A percentile compares a stretch with the other conserved stretches of the same genome.
These are phyloP conservation scores for Acanthopagrus latus DNA, from an alignment of 2,797 vertebrate species.

Conservation along the genomic window DNA sequence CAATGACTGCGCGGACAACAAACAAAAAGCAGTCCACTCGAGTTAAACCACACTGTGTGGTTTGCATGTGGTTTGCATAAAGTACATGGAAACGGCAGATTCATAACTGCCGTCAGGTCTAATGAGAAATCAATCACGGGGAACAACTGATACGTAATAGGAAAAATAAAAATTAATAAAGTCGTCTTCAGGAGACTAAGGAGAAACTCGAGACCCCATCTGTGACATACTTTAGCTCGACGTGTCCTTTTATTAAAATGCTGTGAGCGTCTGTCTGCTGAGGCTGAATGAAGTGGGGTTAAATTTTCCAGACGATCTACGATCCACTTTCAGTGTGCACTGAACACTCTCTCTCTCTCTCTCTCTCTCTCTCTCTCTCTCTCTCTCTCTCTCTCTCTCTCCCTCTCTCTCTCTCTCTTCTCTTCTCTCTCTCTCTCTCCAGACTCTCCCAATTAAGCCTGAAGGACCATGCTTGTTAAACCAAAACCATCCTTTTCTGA, in stretches of 20 bases:
- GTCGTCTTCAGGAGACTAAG: neutral
- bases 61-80: neutral
- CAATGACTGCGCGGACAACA: slow-evolving; percentile 32
- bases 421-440: slow-evolving; percentile 27
- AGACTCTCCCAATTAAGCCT: slow-evolving; percentile 79
- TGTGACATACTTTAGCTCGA: slow-evolving; percentile 24
- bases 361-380: slow-evolving; percentile 3
- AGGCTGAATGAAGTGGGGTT: slow-evolving; percentile 58
- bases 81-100: neutral
- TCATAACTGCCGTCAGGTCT: neutral
- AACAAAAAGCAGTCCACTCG: slow-evolving; percentile 29
- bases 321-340: slow-evolving; percentile 15
- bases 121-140: neutral
- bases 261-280: slow-evolving; percentile 10
- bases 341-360: neutral
- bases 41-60: neutral
- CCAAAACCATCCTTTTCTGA: slow-evolving; percentile 78
- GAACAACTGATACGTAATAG: neutral
- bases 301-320: slow-evolving; percentile 55
- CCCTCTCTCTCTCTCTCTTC: neutral
- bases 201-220: neutral
- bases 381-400: slow-evolving; percentile 15
- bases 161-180: neutral
- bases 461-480: slow-evolving; percentile 78
- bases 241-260: slow-evolving; percentile 18